phyloP scores from a whole-genome alignment of 2,888 invertebrate genomes.

The Unio delphinus region DNA sequence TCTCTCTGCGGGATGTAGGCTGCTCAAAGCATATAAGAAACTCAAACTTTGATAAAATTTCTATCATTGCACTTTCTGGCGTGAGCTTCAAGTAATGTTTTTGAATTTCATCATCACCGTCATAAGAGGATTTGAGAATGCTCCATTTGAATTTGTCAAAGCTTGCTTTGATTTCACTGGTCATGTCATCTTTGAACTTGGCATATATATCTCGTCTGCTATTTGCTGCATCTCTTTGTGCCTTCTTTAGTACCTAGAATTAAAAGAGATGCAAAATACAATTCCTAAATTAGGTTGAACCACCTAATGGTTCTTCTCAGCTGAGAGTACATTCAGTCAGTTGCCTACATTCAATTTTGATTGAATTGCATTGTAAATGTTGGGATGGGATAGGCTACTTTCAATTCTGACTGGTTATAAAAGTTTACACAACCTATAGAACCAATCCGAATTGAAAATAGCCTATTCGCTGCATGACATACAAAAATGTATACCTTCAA shows the following conservation, averaged over 20 bases:
- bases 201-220: slow-evolving; percentile 36
- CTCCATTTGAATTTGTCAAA: slow-evolving; percentile 48
- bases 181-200: slow-evolving; percentile 39
- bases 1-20: slow-evolving; percentile 1
- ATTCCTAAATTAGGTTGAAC: no score
- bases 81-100: slow-evolving; percentile 51
- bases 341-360: no score
- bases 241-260: slow-evolving; percentile 63
- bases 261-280: background rate
- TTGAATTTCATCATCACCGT: slow-evolving; percentile 38
- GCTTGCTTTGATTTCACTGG: slow-evolving; percentile 44
- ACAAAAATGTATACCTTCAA: no score
- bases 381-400: no score
- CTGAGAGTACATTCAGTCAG: no score
- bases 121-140: slow-evolving; percentile 40
- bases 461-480: no score
- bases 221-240: slow-evolving; percentile 58
- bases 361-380: no score
- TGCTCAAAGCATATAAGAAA: slow-evolving; percentile 24
- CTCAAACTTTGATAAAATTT: slow-evolving; percentile 52
- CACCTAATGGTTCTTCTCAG: no score
- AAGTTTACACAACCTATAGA: no score
- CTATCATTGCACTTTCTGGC: slow-evolving; percentile 50
- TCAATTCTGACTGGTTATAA: no score
- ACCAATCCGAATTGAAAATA: no score